Evolutionary conservation across 2,113 vertebrate species (phyloP).

Genomic region (Silurus asotus): DNA sequence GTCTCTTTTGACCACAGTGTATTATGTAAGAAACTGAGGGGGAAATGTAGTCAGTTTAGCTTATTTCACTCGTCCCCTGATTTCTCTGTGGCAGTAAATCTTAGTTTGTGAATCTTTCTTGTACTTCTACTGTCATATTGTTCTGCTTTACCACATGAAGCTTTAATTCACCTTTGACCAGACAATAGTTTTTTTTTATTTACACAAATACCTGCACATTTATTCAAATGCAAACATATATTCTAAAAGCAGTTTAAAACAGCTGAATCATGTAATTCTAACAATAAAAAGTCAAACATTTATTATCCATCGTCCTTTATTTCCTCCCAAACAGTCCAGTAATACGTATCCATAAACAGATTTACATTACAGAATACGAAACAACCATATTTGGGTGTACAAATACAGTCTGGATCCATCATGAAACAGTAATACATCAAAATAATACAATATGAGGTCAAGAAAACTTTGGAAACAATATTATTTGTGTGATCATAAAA

Average conservation of each 20-base stretch:
- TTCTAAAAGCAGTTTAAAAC: background rate
- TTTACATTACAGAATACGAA: constrained; percentile 60
- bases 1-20: background rate
- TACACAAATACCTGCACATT: background rate
- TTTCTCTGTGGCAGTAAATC: background rate
- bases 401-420: constrained; percentile 59
- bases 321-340: constrained; percentile 61
- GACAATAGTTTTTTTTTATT: background rate
- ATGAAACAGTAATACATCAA: constrained; percentile 54
- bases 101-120: background rate
- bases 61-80: background rate
- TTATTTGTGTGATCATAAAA: constrained; percentile 41
- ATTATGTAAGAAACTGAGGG: background rate
- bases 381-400: constrained; percentile 57
- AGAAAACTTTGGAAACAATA: constrained; percentile 53
- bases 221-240: background rate
- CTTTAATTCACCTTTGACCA: background rate
- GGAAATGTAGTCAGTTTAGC: too few species aligned
- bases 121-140: background rate
- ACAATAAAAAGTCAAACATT: background rate
- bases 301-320: constrained; percentile 54
- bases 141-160: background rate
- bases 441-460: constrained; percentile 44
- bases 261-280: background rate
- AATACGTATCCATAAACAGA: constrained; percentile 51